A percentile compares a stretch with the other conserved stretches of the same genome.
Evolutionary conservation across 2,797 vertebrate genomes (phyloP).

Genomic region (Apogon talboti): DNA sequence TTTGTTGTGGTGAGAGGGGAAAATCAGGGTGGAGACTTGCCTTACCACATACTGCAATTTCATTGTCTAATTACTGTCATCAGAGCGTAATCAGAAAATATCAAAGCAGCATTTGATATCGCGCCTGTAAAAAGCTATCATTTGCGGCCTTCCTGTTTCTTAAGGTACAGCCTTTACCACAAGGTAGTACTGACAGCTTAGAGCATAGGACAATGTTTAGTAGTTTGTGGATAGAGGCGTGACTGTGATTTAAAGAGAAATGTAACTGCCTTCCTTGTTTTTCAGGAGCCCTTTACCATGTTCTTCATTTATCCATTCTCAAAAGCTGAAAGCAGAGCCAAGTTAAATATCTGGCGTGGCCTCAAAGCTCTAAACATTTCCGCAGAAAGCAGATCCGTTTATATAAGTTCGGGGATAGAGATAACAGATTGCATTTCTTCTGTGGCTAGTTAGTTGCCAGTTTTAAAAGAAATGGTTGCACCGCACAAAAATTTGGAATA

Average conservation of each 20-base stretch:
- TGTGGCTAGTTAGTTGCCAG: slow-evolving; percentile 52
- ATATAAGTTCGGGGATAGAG: slow-evolving; percentile 66
- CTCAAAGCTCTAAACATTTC: slow-evolving; percentile 65
- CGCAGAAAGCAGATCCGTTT: slow-evolving; percentile 57
- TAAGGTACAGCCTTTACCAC: neutral
- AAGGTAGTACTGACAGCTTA: slow-evolving; percentile 24
- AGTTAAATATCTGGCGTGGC: slow-evolving; percentile 74
- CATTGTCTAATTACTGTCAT: slow-evolving; percentile 58
- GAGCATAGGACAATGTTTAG: slow-evolving; percentile 17
- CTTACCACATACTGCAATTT: slow-evolving; percentile 64
- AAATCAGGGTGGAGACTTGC: slow-evolving; percentile 24
- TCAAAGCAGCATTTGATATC: slow-evolving; percentile 51
- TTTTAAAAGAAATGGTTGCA: slow-evolving; percentile 37
- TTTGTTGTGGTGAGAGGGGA: slow-evolving; percentile 38
- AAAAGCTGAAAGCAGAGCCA: slow-evolving; percentile 63
- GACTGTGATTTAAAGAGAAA: slow-evolving; percentile 16
- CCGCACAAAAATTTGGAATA: slow-evolving; percentile 43
- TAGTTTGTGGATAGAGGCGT: slow-evolving; percentile 18
- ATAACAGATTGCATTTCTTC: slow-evolving; percentile 66
- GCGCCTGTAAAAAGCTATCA: slow-evolving; percentile 29
- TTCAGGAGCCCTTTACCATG: slow-evolving; percentile 39
- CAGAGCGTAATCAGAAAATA: slow-evolving; percentile 35
- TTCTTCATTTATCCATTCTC: slow-evolving; percentile 49
- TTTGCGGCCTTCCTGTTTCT: slow-evolving; percentile 7
- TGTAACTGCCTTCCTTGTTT: slow-evolving; percentile 32